Evolutionary conservation across 2,113 vertebrate genomes (phyloP).

Genomic region (Dinomys branickii): DNA sequence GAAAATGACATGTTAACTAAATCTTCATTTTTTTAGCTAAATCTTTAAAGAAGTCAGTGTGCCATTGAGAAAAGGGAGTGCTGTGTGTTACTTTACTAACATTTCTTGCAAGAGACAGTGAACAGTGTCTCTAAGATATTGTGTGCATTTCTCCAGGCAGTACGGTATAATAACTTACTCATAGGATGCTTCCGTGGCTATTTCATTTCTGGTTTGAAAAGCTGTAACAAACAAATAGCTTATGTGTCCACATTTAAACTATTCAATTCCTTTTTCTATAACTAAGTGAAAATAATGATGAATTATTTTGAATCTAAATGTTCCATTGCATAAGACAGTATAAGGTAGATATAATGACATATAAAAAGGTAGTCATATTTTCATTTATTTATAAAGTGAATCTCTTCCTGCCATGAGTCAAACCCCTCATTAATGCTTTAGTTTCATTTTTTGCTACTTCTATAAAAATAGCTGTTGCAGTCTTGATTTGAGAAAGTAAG

Average conservation of each 20-base stretch:
- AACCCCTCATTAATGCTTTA: conserved; percentile 41
- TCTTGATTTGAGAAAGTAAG: conserved; percentile 49
- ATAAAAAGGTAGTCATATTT: conserved; percentile 51
- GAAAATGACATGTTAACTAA: conserved; percentile 34
- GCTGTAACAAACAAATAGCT: conserved; percentile 23
- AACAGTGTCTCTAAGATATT: conserved; percentile 38
- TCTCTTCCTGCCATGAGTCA: conserved; percentile 49
- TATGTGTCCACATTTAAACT: conserved; percentile 55
- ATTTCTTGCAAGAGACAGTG: conserved; percentile 28
- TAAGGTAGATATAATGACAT: conserved; percentile 49
- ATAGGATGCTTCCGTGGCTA: conserved; percentile 22
- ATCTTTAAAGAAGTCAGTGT: conserved; percentile 36
- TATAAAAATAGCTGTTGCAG: conserved; percentile 60
- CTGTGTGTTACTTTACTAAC: conserved; percentile 47
- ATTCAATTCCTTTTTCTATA: conserved; percentile 25
- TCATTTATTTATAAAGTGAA: conserved; percentile 52
- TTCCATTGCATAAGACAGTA: not conserved
- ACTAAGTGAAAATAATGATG: not conserved
- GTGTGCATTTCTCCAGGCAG: not conserved
- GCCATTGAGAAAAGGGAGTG: conserved; percentile 13
- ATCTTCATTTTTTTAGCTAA: conserved; percentile 36
- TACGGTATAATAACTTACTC: conserved; percentile 10
- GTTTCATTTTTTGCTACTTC: conserved; percentile 53
- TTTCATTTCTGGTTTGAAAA: conserved; percentile 61
- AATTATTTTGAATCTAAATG: conserved; percentile 56